phyloP scores from a whole-genome alignment of 2,113 vertebrate species.

The Amphiprion percula region DNA sequence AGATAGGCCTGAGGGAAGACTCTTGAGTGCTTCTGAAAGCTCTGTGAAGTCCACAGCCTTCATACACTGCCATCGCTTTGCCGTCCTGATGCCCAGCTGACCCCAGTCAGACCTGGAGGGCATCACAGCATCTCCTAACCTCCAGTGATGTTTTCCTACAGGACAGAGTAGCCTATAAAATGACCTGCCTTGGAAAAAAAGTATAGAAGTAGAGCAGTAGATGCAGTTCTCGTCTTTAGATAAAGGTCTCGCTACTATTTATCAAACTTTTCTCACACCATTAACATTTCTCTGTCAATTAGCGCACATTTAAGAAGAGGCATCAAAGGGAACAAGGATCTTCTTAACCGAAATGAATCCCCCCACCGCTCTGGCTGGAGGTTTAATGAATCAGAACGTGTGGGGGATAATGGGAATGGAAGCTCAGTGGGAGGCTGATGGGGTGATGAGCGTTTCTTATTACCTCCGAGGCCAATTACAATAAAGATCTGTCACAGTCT shows the following conservation, averaged over 20 bases:
- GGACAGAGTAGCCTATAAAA: neutral
- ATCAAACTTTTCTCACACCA: constrained; percentile 59
- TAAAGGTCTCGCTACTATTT: constrained; percentile 50
- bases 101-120: constrained; percentile 30
- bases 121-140: constrained; percentile 20
- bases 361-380: constrained; percentile 45
- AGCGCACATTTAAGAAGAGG: constrained; percentile 35
- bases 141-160: neutral
- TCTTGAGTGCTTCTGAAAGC: constrained; percentile 38
- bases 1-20: constrained; percentile 33
- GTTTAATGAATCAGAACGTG: constrained; percentile 76
- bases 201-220: neutral
- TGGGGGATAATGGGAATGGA: constrained; percentile 59
- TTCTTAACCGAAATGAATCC: constrained; percentile 44
- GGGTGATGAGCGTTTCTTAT: constrained; percentile 65
- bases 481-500: constrained; percentile 63
- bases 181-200: constrained; percentile 7
- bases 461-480: constrained; percentile 72
- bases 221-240: constrained; percentile 13
- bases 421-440: constrained; percentile 50
- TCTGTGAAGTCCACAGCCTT: constrained; percentile 28
- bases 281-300: constrained; percentile 70
- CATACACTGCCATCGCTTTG: constrained; percentile 1
- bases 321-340: constrained; percentile 42
- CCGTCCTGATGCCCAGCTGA: constrained; percentile 24